A percentile compares a stretch with the other conserved stretches of the same genome.
Conservation (phyloP, 2,888 invertebrate species). For the Ypsolopha scabrella region DNA sequence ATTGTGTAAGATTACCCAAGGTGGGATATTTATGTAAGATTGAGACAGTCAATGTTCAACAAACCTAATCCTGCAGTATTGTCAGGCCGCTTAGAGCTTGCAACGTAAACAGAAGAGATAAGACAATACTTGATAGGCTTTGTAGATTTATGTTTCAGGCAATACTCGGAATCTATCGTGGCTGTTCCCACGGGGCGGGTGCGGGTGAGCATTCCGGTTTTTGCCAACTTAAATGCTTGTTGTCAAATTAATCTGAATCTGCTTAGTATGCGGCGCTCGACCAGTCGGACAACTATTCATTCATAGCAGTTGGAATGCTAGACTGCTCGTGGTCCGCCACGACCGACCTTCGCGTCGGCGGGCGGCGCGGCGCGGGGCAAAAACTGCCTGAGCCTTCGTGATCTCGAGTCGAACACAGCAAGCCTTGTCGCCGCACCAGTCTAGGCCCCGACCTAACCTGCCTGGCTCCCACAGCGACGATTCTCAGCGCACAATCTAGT, state of each 20-base stretch:
- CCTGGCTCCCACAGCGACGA: background rate
- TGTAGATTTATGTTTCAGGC: background rate
- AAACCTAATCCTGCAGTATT: too few species aligned
- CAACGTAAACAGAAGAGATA: too few species aligned
- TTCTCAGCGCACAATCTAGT: too few species aligned
- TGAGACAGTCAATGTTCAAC: too few species aligned
- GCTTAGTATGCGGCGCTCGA: constrained; percentile 55
- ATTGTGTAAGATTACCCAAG: background rate
- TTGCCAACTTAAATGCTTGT: constrained; percentile 64
- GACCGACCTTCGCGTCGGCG: constrained; percentile 17
- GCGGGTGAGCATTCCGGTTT: constrained; percentile 56
- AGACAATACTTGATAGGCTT: too few species aligned
- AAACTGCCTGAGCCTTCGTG: too few species aligned
- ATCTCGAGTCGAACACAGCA: background rate
- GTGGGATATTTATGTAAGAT: too few species aligned
- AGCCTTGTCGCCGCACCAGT: background rate
- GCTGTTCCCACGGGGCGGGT: constrained; percentile 61
- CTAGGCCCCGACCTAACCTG: background rate
- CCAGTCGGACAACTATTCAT: constrained; percentile 46
- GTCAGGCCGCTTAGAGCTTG: too few species aligned
- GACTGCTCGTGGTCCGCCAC: constrained; percentile 57
- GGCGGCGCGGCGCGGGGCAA: background rate
- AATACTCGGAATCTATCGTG: constrained; percentile 21
- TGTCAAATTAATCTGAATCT: constrained; percentile 67
- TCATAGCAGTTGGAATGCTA: constrained; percentile 66